Evolutionary conservation across 2,888 invertebrate species (phyloP).

Genomic region (Morpho helenor): DNA sequence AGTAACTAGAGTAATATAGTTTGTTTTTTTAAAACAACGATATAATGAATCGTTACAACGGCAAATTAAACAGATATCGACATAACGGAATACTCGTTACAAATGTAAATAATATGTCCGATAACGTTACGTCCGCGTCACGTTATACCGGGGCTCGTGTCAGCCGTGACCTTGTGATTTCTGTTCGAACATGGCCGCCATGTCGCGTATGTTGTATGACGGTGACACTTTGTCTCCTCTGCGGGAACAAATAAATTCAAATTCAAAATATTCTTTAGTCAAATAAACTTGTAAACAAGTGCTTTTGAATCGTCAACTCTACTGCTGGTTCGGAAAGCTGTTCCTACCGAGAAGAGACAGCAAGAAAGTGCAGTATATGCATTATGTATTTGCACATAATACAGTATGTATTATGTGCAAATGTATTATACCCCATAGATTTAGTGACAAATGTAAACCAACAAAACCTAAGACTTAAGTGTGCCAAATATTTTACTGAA

Average conservation of each 20-base stretch:
- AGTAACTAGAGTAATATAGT: background rate
- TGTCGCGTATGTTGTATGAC: conserved; percentile 87
- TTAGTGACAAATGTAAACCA: no score
- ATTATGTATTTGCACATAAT: no score
- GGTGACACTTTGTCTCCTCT: conserved; percentile 85
- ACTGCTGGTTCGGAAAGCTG: no score
- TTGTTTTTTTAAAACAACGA: background rate
- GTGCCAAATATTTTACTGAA: no score
- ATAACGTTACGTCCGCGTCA: conserved; percentile 5
- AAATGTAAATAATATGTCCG: background rate
- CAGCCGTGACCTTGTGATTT: conserved; percentile 74
- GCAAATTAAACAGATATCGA: background rate
- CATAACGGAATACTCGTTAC: background rate
- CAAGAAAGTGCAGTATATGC: no score
- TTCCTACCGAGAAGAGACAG: no score
- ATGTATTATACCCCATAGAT: no score
- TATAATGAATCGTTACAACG: background rate
- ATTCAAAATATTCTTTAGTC: no score
- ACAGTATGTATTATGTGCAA: no score
- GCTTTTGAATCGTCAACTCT: no score
- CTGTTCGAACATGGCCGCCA: conserved; percentile 90
- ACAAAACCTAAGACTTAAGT: no score
- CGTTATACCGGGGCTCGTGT: conserved; percentile 27
- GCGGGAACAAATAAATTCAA: conserved; percentile 34
- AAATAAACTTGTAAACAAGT: no score